These are phyloP conservation scores for Portunus trituberculatus DNA, from an alignment of 1,140 invertebrate species.

Conservation along the genomic window DNA sequence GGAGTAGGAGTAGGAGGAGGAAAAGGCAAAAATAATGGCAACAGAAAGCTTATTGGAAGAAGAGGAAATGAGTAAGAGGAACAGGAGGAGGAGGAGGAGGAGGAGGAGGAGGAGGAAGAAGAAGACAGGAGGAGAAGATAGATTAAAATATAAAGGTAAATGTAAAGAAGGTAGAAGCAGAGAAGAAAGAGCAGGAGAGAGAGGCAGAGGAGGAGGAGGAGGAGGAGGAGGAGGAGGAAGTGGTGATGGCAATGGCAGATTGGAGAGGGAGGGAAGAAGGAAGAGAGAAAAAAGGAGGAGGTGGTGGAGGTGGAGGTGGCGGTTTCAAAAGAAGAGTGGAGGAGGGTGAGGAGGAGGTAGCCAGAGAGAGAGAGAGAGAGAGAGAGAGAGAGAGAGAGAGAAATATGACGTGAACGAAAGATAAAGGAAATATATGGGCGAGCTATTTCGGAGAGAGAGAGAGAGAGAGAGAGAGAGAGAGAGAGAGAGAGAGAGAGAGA, in stretches of 20 bases:
- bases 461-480: too few relatives aligned
- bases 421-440: too few relatives aligned
- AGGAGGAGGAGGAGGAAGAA: not conserved
- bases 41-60: not conserved
- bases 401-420: too few relatives aligned
- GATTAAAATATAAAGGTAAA: not conserved
- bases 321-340: not conserved
- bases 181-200: not conserved
- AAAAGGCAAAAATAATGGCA: not conserved
- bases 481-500: too few relatives aligned
- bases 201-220: not conserved
- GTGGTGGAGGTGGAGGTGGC: not conserved
- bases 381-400: too few relatives aligned
- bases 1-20: too few relatives aligned
- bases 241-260: not conserved
- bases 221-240: not conserved
- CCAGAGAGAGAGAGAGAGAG: too few relatives aligned
- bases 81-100: not conserved
- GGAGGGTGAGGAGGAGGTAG: too few relatives aligned
- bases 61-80: not conserved
- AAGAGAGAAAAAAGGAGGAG: not conserved
- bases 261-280: not conserved
- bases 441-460: too few relatives aligned
- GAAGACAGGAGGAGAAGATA: not conserved
- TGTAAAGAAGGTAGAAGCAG: not conserved